These are phyloP conservation scores for Pomacea maculata DNA, from an alignment of 1,140 invertebrate species.

Conservation along the genomic window DNA sequence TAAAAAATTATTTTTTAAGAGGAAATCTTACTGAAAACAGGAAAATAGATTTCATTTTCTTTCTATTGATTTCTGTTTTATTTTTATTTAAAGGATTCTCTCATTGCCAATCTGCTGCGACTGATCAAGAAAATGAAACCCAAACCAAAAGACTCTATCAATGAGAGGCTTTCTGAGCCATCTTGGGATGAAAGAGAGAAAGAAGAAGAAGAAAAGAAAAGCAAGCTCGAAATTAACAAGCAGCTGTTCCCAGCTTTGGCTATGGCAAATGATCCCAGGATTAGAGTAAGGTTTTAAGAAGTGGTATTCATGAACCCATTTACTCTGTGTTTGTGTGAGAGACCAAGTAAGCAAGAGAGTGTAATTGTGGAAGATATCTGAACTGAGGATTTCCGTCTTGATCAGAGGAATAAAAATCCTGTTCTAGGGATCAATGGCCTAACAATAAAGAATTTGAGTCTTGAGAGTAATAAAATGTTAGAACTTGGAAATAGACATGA, in stretches of 20 bases:
- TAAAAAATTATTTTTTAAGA: not conserved
- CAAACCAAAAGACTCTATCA: constrained; percentile 53
- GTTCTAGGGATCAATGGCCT: not conserved
- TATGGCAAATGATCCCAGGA: constrained; percentile 81
- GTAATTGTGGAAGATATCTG: too few species aligned
- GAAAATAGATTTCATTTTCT: not conserved
- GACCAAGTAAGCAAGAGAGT: too few species aligned
- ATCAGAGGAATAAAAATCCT: not conserved
- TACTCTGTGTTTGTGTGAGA: constrained; percentile 24
- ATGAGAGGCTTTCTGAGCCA: constrained; percentile 44
- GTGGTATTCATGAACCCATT: not conserved
- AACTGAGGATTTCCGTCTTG: too few species aligned
- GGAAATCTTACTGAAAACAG: too few species aligned
- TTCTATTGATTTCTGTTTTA: not conserved
- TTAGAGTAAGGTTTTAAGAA: constrained; percentile 50
- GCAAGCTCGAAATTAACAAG: constrained; percentile 68
- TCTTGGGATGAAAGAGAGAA: constrained; percentile 34
- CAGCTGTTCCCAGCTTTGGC: constrained; percentile 89
- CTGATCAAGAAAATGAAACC: constrained; percentile 96
- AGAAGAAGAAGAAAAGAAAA: constrained; percentile 37
- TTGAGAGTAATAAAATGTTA: not conserved
- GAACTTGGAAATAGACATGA: not conserved
- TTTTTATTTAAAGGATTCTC: constrained; percentile 77
- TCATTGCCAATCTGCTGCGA: constrained; percentile 88
- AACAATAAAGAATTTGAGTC: not conserved